Conservation (phyloP, 1,140 invertebrate genomes). For the Cepaea nemoralis region DNA sequence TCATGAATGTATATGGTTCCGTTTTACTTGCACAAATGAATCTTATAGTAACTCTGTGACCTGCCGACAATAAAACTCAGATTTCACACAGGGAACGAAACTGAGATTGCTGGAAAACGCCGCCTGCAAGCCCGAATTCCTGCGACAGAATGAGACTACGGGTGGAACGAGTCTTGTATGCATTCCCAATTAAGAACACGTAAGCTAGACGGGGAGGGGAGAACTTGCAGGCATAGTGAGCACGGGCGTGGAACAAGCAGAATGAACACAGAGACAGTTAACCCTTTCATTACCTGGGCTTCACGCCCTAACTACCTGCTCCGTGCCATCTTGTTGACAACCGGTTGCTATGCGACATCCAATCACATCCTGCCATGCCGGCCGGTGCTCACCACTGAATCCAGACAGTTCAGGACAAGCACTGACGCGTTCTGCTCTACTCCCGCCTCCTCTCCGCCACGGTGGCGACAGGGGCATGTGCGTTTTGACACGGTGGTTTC, state of each 20-base stretch:
- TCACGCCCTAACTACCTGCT: not conserved
- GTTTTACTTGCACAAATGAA: too few relatives aligned
- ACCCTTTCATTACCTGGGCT: constrained; percentile 9
- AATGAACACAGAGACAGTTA: not conserved
- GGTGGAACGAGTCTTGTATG: not conserved
- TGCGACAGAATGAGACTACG: not conserved
- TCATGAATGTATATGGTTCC: too few relatives aligned
- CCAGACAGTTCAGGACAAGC: not conserved
- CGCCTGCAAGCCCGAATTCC: not conserved
- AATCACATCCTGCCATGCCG: not conserved
- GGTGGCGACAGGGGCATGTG: not conserved
- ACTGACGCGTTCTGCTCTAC: not conserved
- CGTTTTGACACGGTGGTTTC: not conserved
- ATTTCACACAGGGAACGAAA: too few relatives aligned
- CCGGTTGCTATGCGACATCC: constrained; percentile 6
- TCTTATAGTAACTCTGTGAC: too few relatives aligned
- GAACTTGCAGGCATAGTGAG: not conserved
- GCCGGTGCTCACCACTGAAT: not conserved
- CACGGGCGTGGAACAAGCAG: not conserved
- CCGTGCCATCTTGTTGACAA: constrained; percentile 19
- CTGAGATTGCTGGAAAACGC: too few relatives aligned
- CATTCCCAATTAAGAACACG: not conserved
- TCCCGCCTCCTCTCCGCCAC: not conserved
- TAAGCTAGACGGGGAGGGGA: not conserved
- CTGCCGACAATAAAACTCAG: too few relatives aligned